These are phyloP conservation scores for Axis porcinus DNA, from an alignment of 2,113 vertebrate genomes.

Conservation along the genomic window DNA sequence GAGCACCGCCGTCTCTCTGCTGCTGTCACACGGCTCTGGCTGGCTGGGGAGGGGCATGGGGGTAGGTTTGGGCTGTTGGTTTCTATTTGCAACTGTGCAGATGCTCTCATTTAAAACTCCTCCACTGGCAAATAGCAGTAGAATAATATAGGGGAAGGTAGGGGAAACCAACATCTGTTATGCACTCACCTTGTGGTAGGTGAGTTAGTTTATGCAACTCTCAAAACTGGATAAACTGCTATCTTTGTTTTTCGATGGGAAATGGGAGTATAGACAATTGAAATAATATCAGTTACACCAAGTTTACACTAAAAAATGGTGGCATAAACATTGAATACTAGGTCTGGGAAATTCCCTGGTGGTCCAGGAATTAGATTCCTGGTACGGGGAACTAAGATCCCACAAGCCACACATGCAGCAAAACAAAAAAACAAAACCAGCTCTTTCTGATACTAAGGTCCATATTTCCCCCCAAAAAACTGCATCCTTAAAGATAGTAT, in stretches of 20 bases:
- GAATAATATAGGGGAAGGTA: background rate
- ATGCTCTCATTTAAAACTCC: background rate
- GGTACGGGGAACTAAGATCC: background rate
- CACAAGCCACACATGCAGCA: background rate
- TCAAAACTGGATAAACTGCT: conserved; percentile 9
- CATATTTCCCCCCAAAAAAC: background rate
- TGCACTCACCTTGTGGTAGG: background rate
- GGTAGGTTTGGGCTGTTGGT: conserved; percentile 1
- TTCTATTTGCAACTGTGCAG: conserved; percentile 32
- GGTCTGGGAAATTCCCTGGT: background rate
- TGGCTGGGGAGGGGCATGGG: background rate
- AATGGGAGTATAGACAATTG: background rate
- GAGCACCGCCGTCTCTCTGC: conserved; percentile 70
- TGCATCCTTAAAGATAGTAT: background rate
- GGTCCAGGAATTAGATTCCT: background rate
- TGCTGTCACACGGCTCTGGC: conserved; percentile 1
- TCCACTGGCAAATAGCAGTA: background rate
- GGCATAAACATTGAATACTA: background rate
- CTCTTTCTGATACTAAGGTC: background rate
- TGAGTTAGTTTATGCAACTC: background rate
- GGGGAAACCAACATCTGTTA: background rate
- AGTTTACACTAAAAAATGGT: background rate
- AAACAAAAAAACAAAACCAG: background rate
- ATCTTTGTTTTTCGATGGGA: background rate
- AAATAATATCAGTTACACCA: background rate